phyloP scores from a whole-genome alignment of 2,888 invertebrate species.

The Campaea margaritaria region DNA sequence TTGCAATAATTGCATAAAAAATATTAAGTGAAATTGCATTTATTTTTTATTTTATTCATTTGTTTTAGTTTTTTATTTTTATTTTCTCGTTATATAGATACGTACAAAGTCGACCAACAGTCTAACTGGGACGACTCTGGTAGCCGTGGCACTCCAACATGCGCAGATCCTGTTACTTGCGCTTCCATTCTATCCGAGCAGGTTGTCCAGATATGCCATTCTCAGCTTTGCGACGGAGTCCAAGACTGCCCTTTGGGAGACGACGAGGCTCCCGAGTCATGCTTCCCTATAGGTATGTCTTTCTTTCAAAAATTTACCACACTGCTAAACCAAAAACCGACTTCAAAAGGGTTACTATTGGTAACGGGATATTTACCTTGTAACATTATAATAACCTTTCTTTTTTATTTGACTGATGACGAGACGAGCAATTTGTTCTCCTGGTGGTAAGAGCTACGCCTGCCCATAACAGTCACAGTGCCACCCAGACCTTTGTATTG shows the following conservation, averaged over 20 bases:
- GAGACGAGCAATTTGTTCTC: no score
- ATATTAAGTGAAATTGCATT: background rate
- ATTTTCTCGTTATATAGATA: slow-evolving; percentile 8
- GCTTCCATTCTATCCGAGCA: slow-evolving; percentile 30
- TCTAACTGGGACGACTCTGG: slow-evolving; percentile 13
- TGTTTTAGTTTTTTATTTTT: slow-evolving; percentile 10
- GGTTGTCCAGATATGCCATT: slow-evolving; percentile 39
- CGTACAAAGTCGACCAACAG: slow-evolving; percentile 11
- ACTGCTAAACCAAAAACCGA: no score
- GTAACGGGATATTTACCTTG: no score
- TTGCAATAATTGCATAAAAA: no score
- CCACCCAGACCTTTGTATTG: no score
- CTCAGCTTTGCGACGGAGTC: slow-evolving; percentile 45
- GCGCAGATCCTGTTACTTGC: slow-evolving; percentile 39
- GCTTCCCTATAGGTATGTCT: background rate
- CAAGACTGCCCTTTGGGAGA: slow-evolving; percentile 49
- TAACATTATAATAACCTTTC: no score
- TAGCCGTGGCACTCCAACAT: slow-evolving; percentile 2
- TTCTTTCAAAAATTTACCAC: no score
- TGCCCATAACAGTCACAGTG: no score
- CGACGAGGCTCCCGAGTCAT: slow-evolving; percentile 42
- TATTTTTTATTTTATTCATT: slow-evolving; percentile 26
- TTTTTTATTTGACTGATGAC: no score
- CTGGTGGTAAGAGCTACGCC: no score
- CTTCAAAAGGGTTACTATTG: no score